A percentile compares a stretch with the other conserved stretches of the same genome.
phyloP scores from a whole-genome alignment of 2,888 invertebrate genomes.

The Caenorhabditis angaria region DNA sequence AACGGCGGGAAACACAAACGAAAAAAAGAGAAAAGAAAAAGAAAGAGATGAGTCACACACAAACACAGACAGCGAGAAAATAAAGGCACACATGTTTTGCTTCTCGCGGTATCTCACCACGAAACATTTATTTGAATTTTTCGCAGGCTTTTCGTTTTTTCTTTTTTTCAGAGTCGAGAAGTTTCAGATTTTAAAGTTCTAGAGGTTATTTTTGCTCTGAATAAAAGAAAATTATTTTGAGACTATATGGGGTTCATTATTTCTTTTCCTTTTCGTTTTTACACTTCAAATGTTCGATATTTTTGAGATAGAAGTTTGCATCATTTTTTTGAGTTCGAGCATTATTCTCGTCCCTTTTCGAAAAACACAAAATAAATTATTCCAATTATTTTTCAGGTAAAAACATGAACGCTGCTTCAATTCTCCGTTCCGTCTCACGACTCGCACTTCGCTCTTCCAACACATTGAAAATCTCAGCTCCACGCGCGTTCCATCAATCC shows the following conservation, averaged over 20 bases:
- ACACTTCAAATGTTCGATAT: neutral
- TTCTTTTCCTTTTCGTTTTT: neutral
- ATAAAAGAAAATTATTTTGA: neutral
- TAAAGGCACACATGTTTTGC: constrained; percentile 35
- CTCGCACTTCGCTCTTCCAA: constrained; percentile 35
- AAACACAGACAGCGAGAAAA: constrained; percentile 8
- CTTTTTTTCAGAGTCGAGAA: neutral
- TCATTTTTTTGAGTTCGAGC: constrained; percentile 6
- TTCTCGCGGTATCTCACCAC: constrained; percentile 28
- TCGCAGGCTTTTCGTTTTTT: neutral
- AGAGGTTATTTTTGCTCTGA: neutral
- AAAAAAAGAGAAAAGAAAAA: constrained; percentile 3
- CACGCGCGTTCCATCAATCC: constrained; percentile 26
- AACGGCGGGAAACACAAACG: neutral
- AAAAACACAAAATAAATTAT: too few species aligned
- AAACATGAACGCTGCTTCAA: constrained; percentile 31
- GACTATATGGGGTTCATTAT: neutral
- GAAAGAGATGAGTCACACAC: constrained; percentile 20
- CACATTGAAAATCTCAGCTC: constrained; percentile 13
- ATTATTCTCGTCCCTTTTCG: too few species aligned
- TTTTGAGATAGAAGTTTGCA: constrained; percentile 6
- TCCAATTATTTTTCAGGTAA: neutral
- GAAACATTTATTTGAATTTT: constrained; percentile 31
- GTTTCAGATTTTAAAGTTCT: neutral
- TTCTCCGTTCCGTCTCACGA: constrained; percentile 31